These are phyloP conservation scores for Protosalanx chinensis DNA, from an alignment of 2,797 vertebrate genomes.

Conservation along the genomic window DNA sequence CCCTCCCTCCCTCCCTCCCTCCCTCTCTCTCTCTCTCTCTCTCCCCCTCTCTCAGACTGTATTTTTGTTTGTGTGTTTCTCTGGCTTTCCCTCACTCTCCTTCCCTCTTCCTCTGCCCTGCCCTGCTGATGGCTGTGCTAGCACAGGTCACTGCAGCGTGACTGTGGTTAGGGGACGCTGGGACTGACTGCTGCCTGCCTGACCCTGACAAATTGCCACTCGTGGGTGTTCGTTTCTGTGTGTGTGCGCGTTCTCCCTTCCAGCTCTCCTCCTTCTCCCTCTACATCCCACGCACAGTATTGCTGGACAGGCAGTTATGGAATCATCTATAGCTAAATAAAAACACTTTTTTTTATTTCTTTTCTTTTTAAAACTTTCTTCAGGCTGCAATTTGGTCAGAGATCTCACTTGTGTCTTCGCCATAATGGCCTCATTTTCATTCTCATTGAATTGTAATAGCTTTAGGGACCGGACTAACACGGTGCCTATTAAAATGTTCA, in stretches of 20 bases:
- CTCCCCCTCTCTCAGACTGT: not conserved
- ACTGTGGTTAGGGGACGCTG: conserved; percentile 33
- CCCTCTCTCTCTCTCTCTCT: not conserved
- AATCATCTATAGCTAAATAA: too few relatives aligned
- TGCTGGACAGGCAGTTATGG: not conserved
- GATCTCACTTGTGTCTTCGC: not conserved
- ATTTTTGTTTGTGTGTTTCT: too few relatives aligned
- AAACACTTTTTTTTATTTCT: too few relatives aligned
- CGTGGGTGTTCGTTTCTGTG: conserved; percentile 31
- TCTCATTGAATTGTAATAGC: too few relatives aligned
- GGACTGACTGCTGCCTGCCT: conserved; percentile 29
- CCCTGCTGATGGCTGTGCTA: not conserved
- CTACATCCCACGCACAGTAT: not conserved
- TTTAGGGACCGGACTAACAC: too few relatives aligned
- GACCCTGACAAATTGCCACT: conserved; percentile 38
- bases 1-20: too few relatives aligned
- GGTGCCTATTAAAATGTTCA: not conserved
- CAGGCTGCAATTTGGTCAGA: too few relatives aligned
- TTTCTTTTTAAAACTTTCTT: too few relatives aligned
- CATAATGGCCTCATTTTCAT: too few relatives aligned
- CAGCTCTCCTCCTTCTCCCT: not conserved
- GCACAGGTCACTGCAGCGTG: conserved; percentile 23
- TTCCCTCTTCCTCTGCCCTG: not conserved
- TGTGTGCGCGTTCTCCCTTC: not conserved
- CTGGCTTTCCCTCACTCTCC: not conserved